Percentiles rank a stretch among this genome's conserved stretches.
Conservation (phyloP, 2,888 invertebrate genomes). For the Leptothorax acervorum region DNA sequence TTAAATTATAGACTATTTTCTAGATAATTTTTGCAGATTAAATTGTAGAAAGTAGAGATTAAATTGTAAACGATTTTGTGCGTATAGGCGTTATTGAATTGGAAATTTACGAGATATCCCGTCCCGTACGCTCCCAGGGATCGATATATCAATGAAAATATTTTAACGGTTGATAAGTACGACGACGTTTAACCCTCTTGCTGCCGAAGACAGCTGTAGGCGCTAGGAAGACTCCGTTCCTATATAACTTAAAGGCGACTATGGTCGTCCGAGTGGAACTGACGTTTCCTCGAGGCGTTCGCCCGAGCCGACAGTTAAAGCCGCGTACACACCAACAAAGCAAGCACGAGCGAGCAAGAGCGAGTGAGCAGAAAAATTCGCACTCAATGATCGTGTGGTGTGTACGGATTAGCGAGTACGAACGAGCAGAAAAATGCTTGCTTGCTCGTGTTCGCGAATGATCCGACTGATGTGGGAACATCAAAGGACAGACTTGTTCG, state of each 20-base stretch:
- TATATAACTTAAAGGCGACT: slow-evolving; percentile 52
- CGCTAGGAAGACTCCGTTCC: slow-evolving; percentile 19
- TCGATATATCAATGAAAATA: slow-evolving; percentile 42
- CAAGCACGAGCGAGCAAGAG: no score
- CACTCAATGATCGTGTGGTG: no score
- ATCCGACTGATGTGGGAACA: no score
- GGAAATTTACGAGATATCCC: slow-evolving; percentile 9
- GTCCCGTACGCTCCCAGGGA: slow-evolving; percentile 7
- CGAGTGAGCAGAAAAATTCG: no score
- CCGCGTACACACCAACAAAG: no score
- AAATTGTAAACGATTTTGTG: neutral
- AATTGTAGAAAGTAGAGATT: slow-evolving; percentile 14
- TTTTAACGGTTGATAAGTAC: slow-evolving; percentile 42
- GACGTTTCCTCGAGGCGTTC: slow-evolving; percentile 43
- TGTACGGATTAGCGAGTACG: no score
- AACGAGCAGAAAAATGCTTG: no score
- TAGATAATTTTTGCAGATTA: neutral
- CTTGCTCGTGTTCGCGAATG: no score
- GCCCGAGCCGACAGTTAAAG: slow-evolving; percentile 35
- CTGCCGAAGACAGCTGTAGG: slow-evolving; percentile 33
- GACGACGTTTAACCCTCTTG: slow-evolving; percentile 39
- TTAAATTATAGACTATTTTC: neutral
- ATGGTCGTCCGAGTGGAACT: slow-evolving; percentile 46
- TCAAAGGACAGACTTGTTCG: no score
- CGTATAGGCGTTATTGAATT: slow-evolving; percentile 29